phyloP scores from a whole-genome alignment of 2,797 vertebrate species.

The Clamator glandarius region DNA sequence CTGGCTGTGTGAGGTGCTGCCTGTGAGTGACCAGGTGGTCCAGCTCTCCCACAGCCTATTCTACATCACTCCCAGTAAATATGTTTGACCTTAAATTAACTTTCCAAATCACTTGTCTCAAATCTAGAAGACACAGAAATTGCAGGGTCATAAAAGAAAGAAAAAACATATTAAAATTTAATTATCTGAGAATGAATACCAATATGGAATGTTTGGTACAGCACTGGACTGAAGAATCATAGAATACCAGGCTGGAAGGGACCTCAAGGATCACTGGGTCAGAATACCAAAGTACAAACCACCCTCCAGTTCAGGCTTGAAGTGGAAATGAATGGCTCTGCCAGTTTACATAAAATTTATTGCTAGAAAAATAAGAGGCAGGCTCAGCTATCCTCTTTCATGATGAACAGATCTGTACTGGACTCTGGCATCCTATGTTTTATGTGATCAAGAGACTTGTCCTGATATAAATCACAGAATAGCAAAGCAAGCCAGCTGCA shows the following conservation, averaged over 20 bases:
- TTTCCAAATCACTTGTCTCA: not conserved
- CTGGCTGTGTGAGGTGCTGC: not conserved
- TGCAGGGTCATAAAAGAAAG: not conserved
- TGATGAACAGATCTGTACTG: not conserved
- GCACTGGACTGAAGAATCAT: not conserved
- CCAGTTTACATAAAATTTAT: not conserved
- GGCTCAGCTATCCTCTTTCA: slow-evolving; percentile 3
- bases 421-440: not conserved
- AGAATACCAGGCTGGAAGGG: too few relatives aligned
- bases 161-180: not conserved
- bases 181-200: not conserved
- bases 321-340: not conserved
- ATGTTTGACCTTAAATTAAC: not conserved
- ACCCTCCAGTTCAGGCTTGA: not conserved
- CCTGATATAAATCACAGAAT: not conserved
- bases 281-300: not conserved
- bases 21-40: not conserved
- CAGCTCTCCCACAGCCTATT: not conserved
- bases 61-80: not conserved
- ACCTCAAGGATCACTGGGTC: too few relatives aligned
- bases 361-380: slow-evolving; percentile 5
- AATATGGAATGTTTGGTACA: not conserved
- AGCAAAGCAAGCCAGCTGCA: not conserved
- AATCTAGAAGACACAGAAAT: not conserved
- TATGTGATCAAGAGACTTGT: not conserved